Evolutionary conservation across 1,140 invertebrate genomes (phyloP).

Genomic region (Lucilia cuprina): DNA sequence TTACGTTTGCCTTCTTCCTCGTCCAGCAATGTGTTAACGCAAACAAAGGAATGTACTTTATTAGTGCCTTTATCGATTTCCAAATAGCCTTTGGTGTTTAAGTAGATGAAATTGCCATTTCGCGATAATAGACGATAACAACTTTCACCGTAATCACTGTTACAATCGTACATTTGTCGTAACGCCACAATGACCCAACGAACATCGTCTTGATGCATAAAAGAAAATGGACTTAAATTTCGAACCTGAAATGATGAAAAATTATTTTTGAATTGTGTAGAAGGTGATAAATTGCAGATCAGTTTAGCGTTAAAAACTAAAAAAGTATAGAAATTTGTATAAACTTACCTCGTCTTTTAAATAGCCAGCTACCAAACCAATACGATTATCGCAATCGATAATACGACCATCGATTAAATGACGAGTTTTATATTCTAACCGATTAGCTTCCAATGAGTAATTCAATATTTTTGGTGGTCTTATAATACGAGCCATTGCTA

Average conservation of each 20-base stretch:
- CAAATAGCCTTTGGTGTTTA: constrained; percentile 79
- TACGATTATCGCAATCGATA: constrained; percentile 84
- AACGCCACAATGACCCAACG: constrained; percentile 83
- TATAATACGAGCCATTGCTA: constrained; percentile 71
- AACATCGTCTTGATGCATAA: constrained; percentile 86
- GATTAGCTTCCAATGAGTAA: constrained; percentile 74
- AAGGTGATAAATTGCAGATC: too few species aligned
- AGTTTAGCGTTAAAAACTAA: too few species aligned
- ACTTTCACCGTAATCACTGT: constrained; percentile 76
- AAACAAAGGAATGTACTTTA: constrained; percentile 81
- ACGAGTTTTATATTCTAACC: constrained; percentile 83
- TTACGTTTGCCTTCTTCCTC: constrained; percentile 73
- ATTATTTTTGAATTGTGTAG: too few species aligned
- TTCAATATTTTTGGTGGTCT: constrained; percentile 73
- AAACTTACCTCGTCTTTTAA: constrained; percentile 82
- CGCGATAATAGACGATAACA: constrained; percentile 81
- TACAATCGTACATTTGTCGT: constrained; percentile 82
- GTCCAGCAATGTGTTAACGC: constrained; percentile 79
- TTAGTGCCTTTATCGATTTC: constrained; percentile 75
- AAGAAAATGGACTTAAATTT: constrained; percentile 77
- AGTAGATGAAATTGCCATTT: constrained; percentile 80
- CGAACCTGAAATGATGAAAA: constrained; percentile 44
- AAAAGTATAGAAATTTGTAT: too few species aligned
- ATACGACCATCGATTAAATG: constrained; percentile 85
- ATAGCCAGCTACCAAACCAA: constrained; percentile 84